Evolutionary conservation across 2,113 vertebrate genomes (phyloP).

Genomic region (Nyctereutes procyonoides): DNA sequence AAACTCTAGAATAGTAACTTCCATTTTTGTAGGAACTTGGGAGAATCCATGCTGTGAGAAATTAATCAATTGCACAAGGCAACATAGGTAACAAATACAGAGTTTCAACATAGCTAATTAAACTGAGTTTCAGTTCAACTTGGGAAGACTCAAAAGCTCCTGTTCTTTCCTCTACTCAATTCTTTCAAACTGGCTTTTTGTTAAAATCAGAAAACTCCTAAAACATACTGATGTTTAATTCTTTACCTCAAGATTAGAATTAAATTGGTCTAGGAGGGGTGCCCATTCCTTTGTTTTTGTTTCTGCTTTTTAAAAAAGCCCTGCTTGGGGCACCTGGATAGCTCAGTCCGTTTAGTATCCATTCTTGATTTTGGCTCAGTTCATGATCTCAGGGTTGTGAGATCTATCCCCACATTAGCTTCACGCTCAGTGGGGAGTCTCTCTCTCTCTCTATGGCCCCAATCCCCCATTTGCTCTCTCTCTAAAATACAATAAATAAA

Average conservation of each 20-base stretch:
- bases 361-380: neutral
- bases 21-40: constrained; percentile 5
- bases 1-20: neutral
- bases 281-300: neutral
- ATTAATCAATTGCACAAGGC: neutral
- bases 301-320: neutral
- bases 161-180: neutral
- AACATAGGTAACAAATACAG: neutral
- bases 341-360: neutral
- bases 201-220: neutral
- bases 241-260: neutral
- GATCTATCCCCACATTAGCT: neutral
- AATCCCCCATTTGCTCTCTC: neutral
- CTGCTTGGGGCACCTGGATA: neutral
- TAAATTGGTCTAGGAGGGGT: neutral
- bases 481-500: neutral
- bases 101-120: neutral
- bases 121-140: neutral
- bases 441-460: neutral
- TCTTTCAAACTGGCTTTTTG: neutral
- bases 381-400: neutral
- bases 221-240: neutral
- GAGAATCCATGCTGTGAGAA: neutral
- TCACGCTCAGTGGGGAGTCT: neutral
- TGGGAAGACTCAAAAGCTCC: neutral